phyloP scores from a whole-genome alignment of 2,113 vertebrate genomes.

The Festucalex cinctus region DNA sequence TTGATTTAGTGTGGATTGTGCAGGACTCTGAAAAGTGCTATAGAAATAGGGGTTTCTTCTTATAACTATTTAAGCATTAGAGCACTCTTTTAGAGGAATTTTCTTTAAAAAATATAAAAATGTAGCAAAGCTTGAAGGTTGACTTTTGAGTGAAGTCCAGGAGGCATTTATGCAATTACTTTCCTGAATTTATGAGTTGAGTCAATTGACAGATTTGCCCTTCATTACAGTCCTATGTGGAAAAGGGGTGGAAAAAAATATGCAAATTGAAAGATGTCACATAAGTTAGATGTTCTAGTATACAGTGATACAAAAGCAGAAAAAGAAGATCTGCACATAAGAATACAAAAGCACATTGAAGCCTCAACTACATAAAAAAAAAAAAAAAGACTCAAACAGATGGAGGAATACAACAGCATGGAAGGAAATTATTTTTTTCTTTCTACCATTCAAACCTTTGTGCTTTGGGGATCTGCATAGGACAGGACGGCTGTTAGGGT shows the following conservation, averaged over 20 bases:
- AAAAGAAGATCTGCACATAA: slow-evolving; percentile 51
- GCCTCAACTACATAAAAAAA: slow-evolving; percentile 40
- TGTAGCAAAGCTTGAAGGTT: background rate
- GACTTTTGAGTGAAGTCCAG: background rate
- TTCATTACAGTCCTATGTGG: slow-evolving; percentile 1
- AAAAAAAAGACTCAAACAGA: slow-evolving; percentile 23
- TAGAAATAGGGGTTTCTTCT: too few species aligned
- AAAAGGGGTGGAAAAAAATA: slow-evolving; percentile 6
- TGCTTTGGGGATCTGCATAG: slow-evolving; percentile 63
- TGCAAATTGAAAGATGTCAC: slow-evolving; percentile 61
- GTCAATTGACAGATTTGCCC: background rate
- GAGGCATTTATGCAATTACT: background rate
- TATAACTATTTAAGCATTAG: background rate
- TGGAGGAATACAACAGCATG: slow-evolving; percentile 38
- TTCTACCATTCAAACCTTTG: slow-evolving; percentile 47
- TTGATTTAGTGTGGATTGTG: too few species aligned
- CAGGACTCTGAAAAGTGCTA: too few species aligned
- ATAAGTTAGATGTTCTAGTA: slow-evolving; percentile 57
- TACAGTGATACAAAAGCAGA: slow-evolving; percentile 57
- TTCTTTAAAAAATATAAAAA: background rate
- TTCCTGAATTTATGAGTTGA: background rate
- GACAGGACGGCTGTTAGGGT: slow-evolving; percentile 24
- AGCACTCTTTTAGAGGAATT: background rate
- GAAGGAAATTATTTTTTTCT: slow-evolving; percentile 27
- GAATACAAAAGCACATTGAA: slow-evolving; percentile 64